Evolutionary conservation across 2,113 vertebrate genomes (phyloP).

Genomic region (Perognathus longimembris): DNA sequence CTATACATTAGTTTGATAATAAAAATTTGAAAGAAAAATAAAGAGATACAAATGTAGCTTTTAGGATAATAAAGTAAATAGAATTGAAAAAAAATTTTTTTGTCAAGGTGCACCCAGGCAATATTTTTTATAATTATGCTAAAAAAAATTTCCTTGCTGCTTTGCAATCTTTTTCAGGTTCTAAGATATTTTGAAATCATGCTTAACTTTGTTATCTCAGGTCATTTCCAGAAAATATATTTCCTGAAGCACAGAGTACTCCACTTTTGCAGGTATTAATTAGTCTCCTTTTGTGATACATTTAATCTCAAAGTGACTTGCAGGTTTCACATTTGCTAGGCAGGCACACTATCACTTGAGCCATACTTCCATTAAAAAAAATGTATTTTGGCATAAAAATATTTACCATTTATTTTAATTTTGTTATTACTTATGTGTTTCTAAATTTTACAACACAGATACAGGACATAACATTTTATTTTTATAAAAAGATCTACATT

Average conservation of each 20-base stretch:
- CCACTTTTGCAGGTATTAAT: background rate
- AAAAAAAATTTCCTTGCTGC: background rate
- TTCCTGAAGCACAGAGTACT: background rate
- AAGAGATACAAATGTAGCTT: too few species aligned
- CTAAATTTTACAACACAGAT: background rate
- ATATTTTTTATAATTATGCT: background rate
- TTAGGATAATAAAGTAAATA: too few species aligned
- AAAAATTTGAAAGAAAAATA: too few species aligned
- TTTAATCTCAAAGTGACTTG: background rate
- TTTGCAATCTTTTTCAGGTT: background rate
- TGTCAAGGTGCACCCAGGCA: background rate
- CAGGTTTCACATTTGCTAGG: too few species aligned
- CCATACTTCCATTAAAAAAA: background rate
- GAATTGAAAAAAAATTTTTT: too few species aligned
- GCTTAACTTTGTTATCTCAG: background rate
- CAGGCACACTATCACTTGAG: too few species aligned
- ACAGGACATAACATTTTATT: background rate
- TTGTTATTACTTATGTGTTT: background rate
- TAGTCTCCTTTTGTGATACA: background rate
- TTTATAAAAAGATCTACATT: background rate
- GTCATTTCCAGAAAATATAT: background rate
- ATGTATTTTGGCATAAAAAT: background rate
- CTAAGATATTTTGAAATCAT: slow-evolving; percentile 32
- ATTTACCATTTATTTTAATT: background rate
- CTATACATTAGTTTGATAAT: too few species aligned